A percentile compares a stretch with the other conserved stretches of the same genome.
phyloP scores from a whole-genome alignment of 2,113 vertebrate genomes.

The Edolisoma coerulescens region DNA sequence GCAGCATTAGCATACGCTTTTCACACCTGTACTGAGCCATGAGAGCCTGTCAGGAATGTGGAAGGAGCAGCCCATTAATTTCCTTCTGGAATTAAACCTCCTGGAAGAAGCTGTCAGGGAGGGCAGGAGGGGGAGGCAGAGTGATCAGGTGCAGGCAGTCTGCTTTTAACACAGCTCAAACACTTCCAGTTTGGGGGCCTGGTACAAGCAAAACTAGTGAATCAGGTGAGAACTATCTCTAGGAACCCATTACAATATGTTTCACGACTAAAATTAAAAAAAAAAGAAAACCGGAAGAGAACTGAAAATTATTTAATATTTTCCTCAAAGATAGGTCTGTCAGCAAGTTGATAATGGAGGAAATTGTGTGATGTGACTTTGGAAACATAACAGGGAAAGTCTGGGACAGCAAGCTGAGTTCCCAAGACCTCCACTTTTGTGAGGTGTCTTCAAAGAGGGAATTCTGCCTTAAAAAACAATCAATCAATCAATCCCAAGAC shows the following conservation, averaged over 20 bases:
- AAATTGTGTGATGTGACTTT: background rate
- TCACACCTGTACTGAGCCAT: background rate
- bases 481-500: background rate
- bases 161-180: background rate
- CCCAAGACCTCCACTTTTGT: background rate
- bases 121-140: background rate
- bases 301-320: fast-evolving
- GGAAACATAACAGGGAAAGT: background rate
- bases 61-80: background rate
- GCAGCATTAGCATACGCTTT: background rate
- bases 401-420: background rate
- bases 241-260: background rate
- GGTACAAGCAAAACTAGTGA: background rate
- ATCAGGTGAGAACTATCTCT: background rate
- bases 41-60: background rate
- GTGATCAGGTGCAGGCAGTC: no score
- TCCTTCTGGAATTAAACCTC: no score
- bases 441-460: background rate
- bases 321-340: background rate
- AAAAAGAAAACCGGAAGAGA: fast-evolving
- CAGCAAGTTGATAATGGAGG: background rate
- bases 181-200: background rate
- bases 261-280: background rate
- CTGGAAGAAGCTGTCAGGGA: background rate
- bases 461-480: background rate